Conservation (phyloP, 2,113 vertebrate species). For the Todiramphus saurophagus region DNA sequence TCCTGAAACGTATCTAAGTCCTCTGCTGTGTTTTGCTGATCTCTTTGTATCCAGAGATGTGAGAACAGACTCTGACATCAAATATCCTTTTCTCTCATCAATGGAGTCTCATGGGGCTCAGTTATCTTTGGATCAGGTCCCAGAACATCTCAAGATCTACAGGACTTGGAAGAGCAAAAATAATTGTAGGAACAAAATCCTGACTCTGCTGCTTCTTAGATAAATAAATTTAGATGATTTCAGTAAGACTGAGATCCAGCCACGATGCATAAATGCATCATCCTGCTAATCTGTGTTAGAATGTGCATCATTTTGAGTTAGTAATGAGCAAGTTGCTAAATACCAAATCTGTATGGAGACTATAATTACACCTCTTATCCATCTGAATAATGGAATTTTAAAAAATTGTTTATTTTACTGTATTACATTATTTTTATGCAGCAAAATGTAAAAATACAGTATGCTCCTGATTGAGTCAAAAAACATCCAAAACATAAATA, state of each 20-base stretch:
- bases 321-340: background rate
- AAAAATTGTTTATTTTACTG: background rate
- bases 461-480: conserved; percentile 9
- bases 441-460: background rate
- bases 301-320: background rate
- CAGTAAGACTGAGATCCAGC: background rate
- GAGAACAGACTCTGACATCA: background rate
- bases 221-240: conserved; percentile 4
- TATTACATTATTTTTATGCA: background rate
- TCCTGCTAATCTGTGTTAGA: background rate
- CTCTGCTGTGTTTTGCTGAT: background rate
- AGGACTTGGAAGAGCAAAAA: background rate
- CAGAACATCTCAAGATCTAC: background rate
- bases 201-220: background rate
- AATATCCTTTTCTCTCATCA: background rate
- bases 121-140: conserved; percentile 19
- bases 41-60: background rate
- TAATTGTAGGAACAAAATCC: background rate
- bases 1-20: background rate
- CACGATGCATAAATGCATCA: background rate
- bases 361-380: background rate
- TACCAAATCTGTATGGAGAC: background rate
- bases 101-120: background rate
- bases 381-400: background rate
- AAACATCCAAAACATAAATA: conserved; percentile 34